Conservation (phyloP, 2,888 invertebrate genomes). For the Strigamia maritima region DNA sequence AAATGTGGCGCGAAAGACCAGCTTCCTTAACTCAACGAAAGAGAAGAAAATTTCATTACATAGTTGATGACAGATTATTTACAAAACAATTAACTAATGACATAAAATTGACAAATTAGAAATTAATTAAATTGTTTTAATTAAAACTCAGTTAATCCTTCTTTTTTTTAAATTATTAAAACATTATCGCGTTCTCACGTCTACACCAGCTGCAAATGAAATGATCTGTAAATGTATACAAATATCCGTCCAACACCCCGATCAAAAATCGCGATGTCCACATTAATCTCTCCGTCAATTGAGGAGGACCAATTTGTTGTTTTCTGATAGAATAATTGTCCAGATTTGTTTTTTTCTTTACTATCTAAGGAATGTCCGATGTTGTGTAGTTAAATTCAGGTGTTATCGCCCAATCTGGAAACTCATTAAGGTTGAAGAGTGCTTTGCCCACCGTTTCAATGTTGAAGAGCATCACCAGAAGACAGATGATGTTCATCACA, state of each 20-base stretch:
- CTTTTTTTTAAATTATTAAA: neutral
- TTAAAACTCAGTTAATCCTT: neutral
- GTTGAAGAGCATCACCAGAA: slow-evolving; percentile 66
- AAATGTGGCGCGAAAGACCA: neutral
- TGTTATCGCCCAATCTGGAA: slow-evolving; percentile 62
- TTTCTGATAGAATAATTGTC: neutral
- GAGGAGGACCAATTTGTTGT: neutral
- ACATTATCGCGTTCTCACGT: neutral
- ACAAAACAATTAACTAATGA: neutral
- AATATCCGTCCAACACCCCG: neutral
- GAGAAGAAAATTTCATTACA: neutral
- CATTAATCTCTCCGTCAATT: neutral
- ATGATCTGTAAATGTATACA: neutral
- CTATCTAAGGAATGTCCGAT: neutral
- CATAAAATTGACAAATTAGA: neutral
- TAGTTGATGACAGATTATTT: neutral
- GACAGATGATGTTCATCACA: slow-evolving; percentile 70
- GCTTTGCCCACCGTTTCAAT: slow-evolving; percentile 72
- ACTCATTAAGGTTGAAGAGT: slow-evolving; percentile 63
- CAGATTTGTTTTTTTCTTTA: neutral
- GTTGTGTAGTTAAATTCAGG: neutral
- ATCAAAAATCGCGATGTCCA: neutral
- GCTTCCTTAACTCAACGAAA: neutral
- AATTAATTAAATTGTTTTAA: neutral
- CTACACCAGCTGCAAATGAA: neutral